A percentile compares a stretch with the other conserved stretches of the same genome.
These are phyloP conservation scores for Littorina saxatilis DNA, from an alignment of 1,140 invertebrate species.

Conservation along the genomic window DNA sequence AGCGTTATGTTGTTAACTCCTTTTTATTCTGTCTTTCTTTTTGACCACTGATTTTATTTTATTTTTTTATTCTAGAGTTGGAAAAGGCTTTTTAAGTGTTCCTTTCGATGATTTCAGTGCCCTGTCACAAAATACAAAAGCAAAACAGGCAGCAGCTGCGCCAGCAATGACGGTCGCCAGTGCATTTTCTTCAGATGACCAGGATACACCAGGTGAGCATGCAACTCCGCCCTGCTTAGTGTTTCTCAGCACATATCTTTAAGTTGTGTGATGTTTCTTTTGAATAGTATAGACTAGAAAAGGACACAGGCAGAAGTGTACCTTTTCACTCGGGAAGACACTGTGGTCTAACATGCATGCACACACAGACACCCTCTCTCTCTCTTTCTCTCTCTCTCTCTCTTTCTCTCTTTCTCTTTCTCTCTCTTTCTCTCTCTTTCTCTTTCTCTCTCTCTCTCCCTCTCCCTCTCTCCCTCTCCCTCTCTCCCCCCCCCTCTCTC, in stretches of 20 bases:
- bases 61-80: background rate
- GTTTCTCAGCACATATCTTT: background rate
- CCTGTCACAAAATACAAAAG: background rate
- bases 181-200: slow-evolving; percentile 7
- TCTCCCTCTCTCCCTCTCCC: too few relatives aligned
- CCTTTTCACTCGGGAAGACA: background rate
- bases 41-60: background rate
- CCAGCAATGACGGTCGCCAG: slow-evolving; percentile 11
- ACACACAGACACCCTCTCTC: background rate
- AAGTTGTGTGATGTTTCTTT: background rate
- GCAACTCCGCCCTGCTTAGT: background rate
- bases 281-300: background rate
- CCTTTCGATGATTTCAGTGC: slow-evolving; percentile 26
- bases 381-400: background rate
- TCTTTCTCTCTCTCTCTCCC: too few relatives aligned
- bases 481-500: too few relatives aligned
- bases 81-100: background rate
- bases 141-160: background rate
- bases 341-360: background rate
- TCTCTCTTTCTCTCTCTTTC: too few relatives aligned
- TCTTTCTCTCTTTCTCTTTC: too few relatives aligned
- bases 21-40: background rate
- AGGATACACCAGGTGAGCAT: slow-evolving; percentile 24
- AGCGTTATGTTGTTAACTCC: background rate
- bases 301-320: background rate